phyloP scores from a whole-genome alignment of 2,113 vertebrate species.

The Crocuta crocuta region DNA sequence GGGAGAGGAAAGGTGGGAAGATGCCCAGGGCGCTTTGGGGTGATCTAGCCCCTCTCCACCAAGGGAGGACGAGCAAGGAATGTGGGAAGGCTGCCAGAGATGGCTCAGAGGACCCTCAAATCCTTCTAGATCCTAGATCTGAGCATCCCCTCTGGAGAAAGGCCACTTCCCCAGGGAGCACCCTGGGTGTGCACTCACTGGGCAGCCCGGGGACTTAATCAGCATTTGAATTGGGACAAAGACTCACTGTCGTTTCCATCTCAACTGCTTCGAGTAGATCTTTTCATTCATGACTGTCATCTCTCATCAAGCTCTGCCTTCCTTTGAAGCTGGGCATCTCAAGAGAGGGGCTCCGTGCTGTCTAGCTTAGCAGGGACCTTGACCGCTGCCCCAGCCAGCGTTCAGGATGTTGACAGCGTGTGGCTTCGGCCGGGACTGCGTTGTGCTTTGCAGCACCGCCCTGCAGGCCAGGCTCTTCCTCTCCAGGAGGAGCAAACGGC shows the following conservation, averaged over 20 bases:
- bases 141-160: background rate
- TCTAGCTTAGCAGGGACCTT: background rate
- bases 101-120: background rate
- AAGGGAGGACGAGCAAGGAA: background rate
- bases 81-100: background rate
- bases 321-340: background rate
- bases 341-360: background rate
- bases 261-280: background rate
- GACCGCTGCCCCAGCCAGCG: background rate
- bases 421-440: too few species aligned
- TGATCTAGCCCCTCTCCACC: background rate
- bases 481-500: background rate
- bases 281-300: background rate
- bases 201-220: background rate
- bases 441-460: background rate
- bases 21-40: background rate
- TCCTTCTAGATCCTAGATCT: background rate
- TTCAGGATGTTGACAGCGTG: background rate
- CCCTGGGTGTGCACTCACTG: background rate
- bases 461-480: background rate
- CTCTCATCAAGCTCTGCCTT: background rate
- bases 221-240: background rate
- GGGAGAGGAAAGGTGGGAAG: background rate
- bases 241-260: background rate
- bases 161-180: background rate